A percentile compares a stretch with the other conserved stretches of the same genome.
phyloP scores from a whole-genome alignment of 2,888 invertebrate species.

The Barypeithes pellucidus region DNA sequence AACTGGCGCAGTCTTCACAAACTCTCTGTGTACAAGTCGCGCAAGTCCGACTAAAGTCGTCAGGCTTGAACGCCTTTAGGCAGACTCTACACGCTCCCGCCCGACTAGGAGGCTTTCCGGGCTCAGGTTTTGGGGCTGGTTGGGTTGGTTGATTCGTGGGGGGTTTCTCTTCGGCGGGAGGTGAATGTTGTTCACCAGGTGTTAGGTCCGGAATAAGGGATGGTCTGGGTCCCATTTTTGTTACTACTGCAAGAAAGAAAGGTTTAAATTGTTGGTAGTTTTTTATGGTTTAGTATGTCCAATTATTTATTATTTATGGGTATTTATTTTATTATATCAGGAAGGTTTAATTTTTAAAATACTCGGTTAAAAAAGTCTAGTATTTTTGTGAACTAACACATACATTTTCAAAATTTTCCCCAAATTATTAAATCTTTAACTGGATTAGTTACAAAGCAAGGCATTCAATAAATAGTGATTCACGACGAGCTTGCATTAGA shows the following conservation, averaged over 20 bases:
- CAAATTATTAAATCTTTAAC: too few relatives aligned
- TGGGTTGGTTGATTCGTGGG: conserved; percentile 64
- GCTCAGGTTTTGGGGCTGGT: conserved; percentile 73
- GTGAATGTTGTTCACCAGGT: conserved; percentile 62
- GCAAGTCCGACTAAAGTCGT: conserved; percentile 90
- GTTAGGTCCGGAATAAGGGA: conserved; percentile 73
- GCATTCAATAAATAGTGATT: too few relatives aligned
- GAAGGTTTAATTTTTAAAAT: too few relatives aligned
- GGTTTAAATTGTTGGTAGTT: not conserved
- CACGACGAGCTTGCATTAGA: too few relatives aligned
- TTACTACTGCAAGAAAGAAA: conserved; percentile 73
- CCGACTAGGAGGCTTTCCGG: conserved; percentile 83
- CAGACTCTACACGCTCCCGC: conserved; percentile 88
- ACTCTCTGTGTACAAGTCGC: conserved; percentile 91
- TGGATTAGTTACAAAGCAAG: too few relatives aligned
- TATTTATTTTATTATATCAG: too few relatives aligned
- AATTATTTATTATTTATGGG: too few relatives aligned
- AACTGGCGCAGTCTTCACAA: conserved; percentile 94
- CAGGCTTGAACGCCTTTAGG: conserved; percentile 90
- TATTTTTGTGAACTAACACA: too few relatives aligned
- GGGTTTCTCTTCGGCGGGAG: conserved; percentile 70
- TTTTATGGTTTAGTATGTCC: too few relatives aligned
- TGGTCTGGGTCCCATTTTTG: conserved; percentile 81
- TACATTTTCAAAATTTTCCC: too few relatives aligned
- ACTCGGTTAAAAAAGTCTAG: too few relatives aligned